Conservation (phyloP, 2,797 vertebrate genomes). For the Liparis tanakae region DNA sequence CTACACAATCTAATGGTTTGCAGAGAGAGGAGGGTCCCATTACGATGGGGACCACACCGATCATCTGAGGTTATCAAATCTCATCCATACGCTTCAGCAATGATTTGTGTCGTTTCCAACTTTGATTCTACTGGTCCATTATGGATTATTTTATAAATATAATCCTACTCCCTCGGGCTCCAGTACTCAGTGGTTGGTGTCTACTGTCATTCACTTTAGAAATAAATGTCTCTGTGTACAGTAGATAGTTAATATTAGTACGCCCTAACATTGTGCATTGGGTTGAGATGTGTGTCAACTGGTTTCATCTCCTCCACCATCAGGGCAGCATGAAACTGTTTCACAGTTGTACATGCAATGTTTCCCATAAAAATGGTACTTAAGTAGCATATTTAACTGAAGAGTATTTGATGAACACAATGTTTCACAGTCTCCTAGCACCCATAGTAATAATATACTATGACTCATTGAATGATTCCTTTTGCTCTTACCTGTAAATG, state of each 20-base stretch:
- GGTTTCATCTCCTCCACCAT: not conserved
- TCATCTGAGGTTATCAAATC: not conserved
- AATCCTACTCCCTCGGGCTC: not conserved
- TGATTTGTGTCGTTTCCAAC: not conserved
- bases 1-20: not conserved
- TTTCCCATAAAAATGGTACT: not conserved
- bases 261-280: not conserved
- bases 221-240: not conserved
- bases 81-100: not conserved
- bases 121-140: not conserved
- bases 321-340: not conserved
- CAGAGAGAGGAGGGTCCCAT: not conserved
- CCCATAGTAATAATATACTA: not conserved
- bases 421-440: not conserved
- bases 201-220: not conserved
- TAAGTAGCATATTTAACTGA: not conserved
- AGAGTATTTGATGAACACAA: not conserved
- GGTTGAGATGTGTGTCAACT: slow-evolving; percentile 1
- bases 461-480: not conserved
- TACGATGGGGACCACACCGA: not conserved
- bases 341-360: not conserved
- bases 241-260: not conserved
- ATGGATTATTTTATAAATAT: not conserved
- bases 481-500: slow-evolving; percentile 49
- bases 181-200: not conserved